These are phyloP conservation scores for Gymnocheta viridis DNA, from an alignment of 2,888 invertebrate species.

Conservation along the genomic window DNA sequence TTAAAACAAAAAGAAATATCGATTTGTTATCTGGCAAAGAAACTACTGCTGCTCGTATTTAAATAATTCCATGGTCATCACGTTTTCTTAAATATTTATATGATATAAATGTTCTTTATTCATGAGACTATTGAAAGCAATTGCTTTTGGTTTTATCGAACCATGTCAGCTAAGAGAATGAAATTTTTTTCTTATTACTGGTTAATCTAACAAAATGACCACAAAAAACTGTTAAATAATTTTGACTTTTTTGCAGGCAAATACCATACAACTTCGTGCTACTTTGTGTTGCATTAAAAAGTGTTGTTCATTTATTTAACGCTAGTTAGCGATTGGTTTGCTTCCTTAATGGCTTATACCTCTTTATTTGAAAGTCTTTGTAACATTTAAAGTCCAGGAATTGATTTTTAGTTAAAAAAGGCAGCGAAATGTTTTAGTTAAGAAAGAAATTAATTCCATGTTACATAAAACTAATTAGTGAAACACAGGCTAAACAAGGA, in stretches of 20 bases:
- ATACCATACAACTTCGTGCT: background rate
- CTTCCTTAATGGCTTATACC: background rate
- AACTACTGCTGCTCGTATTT: background rate
- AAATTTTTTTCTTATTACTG: background rate
- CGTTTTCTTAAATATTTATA: background rate
- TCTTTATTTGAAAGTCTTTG: background rate
- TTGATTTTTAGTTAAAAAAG: background rate
- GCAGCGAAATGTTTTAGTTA: background rate
- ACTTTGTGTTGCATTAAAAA: background rate
- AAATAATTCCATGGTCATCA: background rate
- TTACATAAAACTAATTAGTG: constrained; percentile 11
- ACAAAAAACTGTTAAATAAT: background rate
- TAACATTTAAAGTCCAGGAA: background rate
- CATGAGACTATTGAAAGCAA: background rate
- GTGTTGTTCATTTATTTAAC: background rate
- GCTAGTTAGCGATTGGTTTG: background rate
- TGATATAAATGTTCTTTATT: background rate
- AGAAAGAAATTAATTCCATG: background rate
- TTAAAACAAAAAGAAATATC: background rate
- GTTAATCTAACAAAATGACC: background rate
- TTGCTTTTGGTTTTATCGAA: background rate
- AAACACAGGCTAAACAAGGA: background rate
- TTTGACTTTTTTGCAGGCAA: background rate
- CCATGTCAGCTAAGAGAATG: background rate
- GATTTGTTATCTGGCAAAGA: background rate